Conservation (phyloP, 2,888 invertebrate species). For the Macrosiphum euphorbiae region DNA sequence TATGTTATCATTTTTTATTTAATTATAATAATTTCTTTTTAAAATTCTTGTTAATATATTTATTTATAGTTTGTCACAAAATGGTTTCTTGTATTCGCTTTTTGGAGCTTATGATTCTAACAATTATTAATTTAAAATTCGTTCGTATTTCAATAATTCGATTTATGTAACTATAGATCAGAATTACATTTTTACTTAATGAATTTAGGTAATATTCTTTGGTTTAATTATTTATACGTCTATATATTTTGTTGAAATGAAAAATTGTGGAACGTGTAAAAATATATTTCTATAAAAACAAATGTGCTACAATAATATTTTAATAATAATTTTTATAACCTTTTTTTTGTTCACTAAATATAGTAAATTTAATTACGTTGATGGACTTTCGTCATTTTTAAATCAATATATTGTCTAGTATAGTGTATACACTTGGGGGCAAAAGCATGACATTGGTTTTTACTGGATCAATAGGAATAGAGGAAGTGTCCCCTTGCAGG, state of each 20-base stretch:
- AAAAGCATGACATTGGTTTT: constrained; percentile 62
- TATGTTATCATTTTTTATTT: neutral
- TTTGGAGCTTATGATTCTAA: neutral
- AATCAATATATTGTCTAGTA: constrained; percentile 59
- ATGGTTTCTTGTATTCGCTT: neutral
- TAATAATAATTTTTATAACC: neutral
- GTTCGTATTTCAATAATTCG: neutral
- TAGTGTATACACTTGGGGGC: constrained; percentile 49
- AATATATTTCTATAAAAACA: neutral
- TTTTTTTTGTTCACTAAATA: neutral
- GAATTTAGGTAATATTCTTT: neutral
- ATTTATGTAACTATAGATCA: neutral
- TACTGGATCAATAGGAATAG: constrained; percentile 64
- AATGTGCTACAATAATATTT: neutral
- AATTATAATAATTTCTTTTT: neutral
- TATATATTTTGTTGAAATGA: neutral
- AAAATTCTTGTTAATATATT: neutral
- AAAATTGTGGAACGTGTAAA: neutral
- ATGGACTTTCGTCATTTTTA: constrained; percentile 51
- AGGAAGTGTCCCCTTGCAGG: constrained; percentile 64
- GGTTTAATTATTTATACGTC: neutral
- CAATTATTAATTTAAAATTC: neutral
- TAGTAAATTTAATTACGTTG: constrained; percentile 48
- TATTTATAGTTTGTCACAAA: neutral
- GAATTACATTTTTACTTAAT: neutral